These are phyloP conservation scores for Oligia strigilis DNA, from an alignment of 2,888 invertebrate genomes.

Conservation along the genomic window DNA sequence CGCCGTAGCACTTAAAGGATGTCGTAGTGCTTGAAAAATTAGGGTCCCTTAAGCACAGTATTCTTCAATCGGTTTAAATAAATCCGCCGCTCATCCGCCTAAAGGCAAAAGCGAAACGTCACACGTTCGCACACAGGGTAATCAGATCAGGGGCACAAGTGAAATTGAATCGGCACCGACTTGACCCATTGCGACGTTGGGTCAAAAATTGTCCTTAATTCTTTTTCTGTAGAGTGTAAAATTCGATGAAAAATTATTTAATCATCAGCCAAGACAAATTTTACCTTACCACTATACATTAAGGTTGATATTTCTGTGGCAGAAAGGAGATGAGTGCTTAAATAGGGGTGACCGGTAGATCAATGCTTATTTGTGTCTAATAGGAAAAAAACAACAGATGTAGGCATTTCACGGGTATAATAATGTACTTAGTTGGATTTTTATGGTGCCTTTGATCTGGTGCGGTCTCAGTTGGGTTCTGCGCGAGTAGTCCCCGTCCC, in stretches of 20 bases:
- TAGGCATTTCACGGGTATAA: conserved; percentile 90
- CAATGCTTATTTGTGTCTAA: conserved; percentile 89
- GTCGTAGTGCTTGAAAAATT: conserved; percentile 18
- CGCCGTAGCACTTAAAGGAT: conserved; percentile 5
- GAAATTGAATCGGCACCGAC: conserved; percentile 87
- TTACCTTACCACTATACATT: fast-evolving
- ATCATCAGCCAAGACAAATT: conserved; percentile 1
- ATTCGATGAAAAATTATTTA: conserved; percentile 28
- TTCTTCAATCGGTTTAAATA: conserved; percentile 59
- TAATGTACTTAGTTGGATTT: conserved; percentile 89
- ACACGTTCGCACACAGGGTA: conserved; percentile 82
- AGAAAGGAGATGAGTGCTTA: conserved; percentile 49
- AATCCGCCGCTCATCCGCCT: conserved; percentile 60
- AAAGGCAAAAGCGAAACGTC: conserved; percentile 72
- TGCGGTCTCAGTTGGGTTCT: conserved; percentile 72
- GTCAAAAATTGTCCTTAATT: conserved; percentile 53
- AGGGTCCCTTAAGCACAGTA: conserved; percentile 21
- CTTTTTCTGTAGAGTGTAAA: conserved; percentile 47
- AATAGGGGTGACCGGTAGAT: conserved; percentile 81
- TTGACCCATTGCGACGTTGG: conserved; percentile 79
- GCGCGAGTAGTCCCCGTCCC: conserved; percentile 44
- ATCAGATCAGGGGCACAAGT: conserved; percentile 86
- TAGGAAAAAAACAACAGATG: conserved; percentile 90
- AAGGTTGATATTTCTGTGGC: conserved; percentile 49
- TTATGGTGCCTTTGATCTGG: conserved; percentile 87